Evolutionary conservation across 2,113 vertebrate genomes (phyloP), one percentile per base, ranked within the genome.

Genomic region (Chlamydotis undulata): DNA sequence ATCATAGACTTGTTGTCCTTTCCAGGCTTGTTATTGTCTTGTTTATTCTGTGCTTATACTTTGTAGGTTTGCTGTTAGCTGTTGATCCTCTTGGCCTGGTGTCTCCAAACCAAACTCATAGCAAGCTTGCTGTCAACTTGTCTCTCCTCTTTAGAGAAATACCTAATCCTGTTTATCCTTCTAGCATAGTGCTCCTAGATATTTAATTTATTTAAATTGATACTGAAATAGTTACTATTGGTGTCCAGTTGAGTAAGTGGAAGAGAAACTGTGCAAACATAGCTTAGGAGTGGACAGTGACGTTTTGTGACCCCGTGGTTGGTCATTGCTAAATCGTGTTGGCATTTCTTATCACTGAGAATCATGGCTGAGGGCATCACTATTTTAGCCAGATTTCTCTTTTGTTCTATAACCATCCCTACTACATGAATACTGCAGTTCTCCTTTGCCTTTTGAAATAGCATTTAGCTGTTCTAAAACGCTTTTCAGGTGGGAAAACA

Each of bases 371-470:
- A 53, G 31, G 14, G 14, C 19, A 2, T 21, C 2, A 8, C 15
- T 49, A 0, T 43, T 93, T 81, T 52, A 75, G 43, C 15, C 29
- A 28, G 4, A 6, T n/a, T 57, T 73, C 14, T 49, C 8, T 69
- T 33, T 45, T 52, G 18, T 67, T 76, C 26, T n/a, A 0, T 69
- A 28, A 14, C 25, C 6, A 6, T 49, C 15, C 23, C 12, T 43
- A 6, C 10, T 69, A 0, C 11, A 3, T 12, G 14, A 37, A 35
- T 17, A 10, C 3, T 12, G 4, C 18, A 4, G 10, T 63, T 68
- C 41, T 81, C 35, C 15, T 87, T 85, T 49, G 39, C 35, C 11
- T 87, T 56, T 77, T 35, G 12, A 56, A 50, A 23, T 17, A 22
- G 4, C 3, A 8, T 52, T 74, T 63, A 55, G 17, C n/a, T 52